Percentiles rank a stretch among this genome's conserved stretches.
Conservation (phyloP, 2,113 vertebrate genomes). For the Herpetotheres cachinnans region DNA sequence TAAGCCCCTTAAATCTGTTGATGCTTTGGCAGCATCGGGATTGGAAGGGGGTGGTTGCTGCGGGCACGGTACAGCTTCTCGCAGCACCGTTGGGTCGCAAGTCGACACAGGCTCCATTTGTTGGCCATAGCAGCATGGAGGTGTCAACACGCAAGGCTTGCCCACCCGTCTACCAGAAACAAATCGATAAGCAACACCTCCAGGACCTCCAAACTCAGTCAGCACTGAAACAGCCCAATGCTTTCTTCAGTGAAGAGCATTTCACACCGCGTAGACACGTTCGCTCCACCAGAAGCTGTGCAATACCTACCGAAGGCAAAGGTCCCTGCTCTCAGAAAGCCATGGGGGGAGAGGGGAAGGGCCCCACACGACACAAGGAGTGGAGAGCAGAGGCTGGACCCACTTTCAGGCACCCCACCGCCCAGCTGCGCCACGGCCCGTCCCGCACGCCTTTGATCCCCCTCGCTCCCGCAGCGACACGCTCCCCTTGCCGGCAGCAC, state of each 20-base stretch:
- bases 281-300: slow-evolving; percentile 49
- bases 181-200: background rate
- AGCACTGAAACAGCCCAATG: background rate
- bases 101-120: background rate
- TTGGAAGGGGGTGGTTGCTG: background rate
- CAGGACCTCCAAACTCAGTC: background rate
- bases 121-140: background rate
- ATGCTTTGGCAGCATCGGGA: background rate
- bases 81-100: background rate
- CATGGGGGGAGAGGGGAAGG: background rate
- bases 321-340: background rate
- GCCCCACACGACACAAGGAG: background rate
- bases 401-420: background rate
- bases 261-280: background rate
- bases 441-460: background rate
- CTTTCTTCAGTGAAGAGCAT: background rate
- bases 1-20: background rate
- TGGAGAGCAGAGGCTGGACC: background rate
- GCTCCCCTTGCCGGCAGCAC: background rate
- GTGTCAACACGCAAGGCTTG: background rate
- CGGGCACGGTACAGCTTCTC: background rate
- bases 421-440: background rate
- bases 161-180: background rate
- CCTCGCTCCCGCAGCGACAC: background rate
- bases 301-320: slow-evolving; percentile 8